Conservation (phyloP, 2,888 invertebrate genomes). For the Andrena minutula region DNA sequence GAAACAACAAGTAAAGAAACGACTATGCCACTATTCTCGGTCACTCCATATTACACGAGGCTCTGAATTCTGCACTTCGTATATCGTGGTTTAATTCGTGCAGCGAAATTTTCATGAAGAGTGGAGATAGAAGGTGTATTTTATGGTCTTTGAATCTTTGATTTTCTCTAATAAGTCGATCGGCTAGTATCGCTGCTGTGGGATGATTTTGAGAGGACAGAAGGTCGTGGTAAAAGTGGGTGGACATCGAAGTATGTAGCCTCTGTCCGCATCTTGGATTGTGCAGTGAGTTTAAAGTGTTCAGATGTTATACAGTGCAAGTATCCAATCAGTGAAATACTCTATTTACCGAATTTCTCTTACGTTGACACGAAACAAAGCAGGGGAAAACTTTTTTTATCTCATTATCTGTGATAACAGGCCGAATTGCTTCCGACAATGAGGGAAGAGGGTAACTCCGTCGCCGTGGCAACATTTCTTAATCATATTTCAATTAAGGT, state of each 20-base stretch:
- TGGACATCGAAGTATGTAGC: not conserved
- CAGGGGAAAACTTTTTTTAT: slow-evolving; percentile 38
- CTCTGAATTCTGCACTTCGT: too few relatives aligned
- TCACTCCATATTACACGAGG: too few relatives aligned
- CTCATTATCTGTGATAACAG: slow-evolving; percentile 29
- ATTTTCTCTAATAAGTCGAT: too few relatives aligned
- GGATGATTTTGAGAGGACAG: too few relatives aligned
- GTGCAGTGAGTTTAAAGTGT: not conserved
- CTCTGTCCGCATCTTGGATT: not conserved
- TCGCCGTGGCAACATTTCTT: slow-evolving; percentile 41
- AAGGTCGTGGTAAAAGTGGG: too few relatives aligned
- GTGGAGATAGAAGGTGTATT: too few relatives aligned
- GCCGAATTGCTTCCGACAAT: slow-evolving; percentile 40
- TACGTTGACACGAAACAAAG: not conserved
- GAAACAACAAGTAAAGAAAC: too few relatives aligned
- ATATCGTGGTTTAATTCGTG: too few relatives aligned
- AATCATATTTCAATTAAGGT: slow-evolving; percentile 49
- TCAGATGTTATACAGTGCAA: not conserved
- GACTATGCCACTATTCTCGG: too few relatives aligned
- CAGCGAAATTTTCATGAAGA: too few relatives aligned
- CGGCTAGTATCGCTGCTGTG: too few relatives aligned
- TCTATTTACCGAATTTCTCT: slow-evolving; percentile 31
- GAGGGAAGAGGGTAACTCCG: slow-evolving; percentile 15
- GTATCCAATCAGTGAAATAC: slow-evolving; percentile 13
- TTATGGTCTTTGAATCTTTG: too few relatives aligned